Evolutionary conservation across 1,140 invertebrate species (phyloP).

Genomic region (Eulimnadia texana): DNA sequence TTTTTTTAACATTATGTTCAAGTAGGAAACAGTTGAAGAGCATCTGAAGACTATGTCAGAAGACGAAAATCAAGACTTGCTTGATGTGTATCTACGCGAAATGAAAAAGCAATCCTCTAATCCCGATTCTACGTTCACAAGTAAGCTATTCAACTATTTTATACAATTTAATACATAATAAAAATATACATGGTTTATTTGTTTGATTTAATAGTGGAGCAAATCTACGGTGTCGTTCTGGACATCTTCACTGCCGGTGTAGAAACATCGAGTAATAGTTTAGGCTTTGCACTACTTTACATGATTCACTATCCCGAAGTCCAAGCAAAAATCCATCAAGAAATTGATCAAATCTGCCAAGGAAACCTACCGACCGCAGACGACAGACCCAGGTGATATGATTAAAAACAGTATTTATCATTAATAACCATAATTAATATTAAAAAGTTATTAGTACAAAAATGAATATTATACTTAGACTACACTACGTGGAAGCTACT

Average conservation of each 20-base stretch:
- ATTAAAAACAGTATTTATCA: too few relatives aligned
- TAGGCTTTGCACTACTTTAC: slow-evolving; percentile 21
- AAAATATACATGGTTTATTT: too few relatives aligned
- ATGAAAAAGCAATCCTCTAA: background rate
- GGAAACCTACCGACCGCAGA: slow-evolving; percentile 5
- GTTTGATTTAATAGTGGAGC: too few relatives aligned
- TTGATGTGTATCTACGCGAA: slow-evolving; percentile 11
- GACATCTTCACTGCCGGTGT: slow-evolving; percentile 25
- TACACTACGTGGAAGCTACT: slow-evolving; percentile 65
- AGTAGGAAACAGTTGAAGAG: slow-evolving; percentile 4
- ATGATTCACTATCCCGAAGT: slow-evolving; percentile 23
- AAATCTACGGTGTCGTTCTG: slow-evolving; percentile 17
- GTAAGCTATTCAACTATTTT: too few relatives aligned
- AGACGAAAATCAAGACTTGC: background rate
- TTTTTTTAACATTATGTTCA: too few relatives aligned
- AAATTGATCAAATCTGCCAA: slow-evolving; percentile 24
- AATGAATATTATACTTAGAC: slow-evolving; percentile 29
- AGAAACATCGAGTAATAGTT: slow-evolving; percentile 24
- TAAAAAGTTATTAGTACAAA: background rate
- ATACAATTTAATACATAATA: too few relatives aligned
- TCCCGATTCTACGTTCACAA: slow-evolving; percentile 1
- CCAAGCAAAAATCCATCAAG: slow-evolving; percentile 25
- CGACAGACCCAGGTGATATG: background rate
- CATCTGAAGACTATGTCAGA: slow-evolving; percentile 2
- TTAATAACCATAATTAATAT: background rate